Evolutionary conservation across 2,113 vertebrate species (phyloP), one percentile per base, ranked within the genome.

Genomic region (Nesogale talazaci): DNA sequence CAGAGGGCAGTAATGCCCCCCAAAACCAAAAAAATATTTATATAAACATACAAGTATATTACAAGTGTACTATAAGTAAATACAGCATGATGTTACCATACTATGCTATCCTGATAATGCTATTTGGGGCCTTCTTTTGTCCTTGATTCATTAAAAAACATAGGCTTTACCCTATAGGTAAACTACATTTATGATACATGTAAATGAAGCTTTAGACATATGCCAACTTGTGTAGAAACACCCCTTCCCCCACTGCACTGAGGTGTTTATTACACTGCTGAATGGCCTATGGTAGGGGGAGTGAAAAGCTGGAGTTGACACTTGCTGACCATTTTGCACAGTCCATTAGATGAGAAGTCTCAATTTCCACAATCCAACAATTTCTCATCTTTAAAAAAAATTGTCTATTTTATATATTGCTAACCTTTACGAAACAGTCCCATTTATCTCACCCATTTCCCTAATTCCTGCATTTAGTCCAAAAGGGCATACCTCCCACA

Each of bases 301-400:
- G 17, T 9, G 7, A 57, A n/a, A n/a, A 34, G 14, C 1, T 67
- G n/a, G 4, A 8, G 4, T 46, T 69, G 22, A 23, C 31, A 63
- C 9, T 23, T 5, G 12, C 59, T 17, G 23, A 10, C 10, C 0
- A 4, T 46, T 70, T 87, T 78, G 15, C 42, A 4, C 16, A 17
- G 6, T 14, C 12, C n/a, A 31, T 19, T 23, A 84, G 16, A 78
- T 3, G 70, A 27, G 40, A 86, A 65, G 57, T 72, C 5, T 70
- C 38, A 89, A 57, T 36, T 87, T 91, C 81, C 40, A 61, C 22
- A 86, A 34, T 34, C 76, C 63, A 83, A 42, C 23, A 93, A 93
- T 83, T 89, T 89, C 85, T 93, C 85, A 94, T 85, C 40, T 94
- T 94, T 91, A 65, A 69, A 79, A 96, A 52, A 79, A 96, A n/a